phyloP scores from a whole-genome alignment of 2,797 vertebrate genomes.

The Micromesistius poutassou region DNA sequence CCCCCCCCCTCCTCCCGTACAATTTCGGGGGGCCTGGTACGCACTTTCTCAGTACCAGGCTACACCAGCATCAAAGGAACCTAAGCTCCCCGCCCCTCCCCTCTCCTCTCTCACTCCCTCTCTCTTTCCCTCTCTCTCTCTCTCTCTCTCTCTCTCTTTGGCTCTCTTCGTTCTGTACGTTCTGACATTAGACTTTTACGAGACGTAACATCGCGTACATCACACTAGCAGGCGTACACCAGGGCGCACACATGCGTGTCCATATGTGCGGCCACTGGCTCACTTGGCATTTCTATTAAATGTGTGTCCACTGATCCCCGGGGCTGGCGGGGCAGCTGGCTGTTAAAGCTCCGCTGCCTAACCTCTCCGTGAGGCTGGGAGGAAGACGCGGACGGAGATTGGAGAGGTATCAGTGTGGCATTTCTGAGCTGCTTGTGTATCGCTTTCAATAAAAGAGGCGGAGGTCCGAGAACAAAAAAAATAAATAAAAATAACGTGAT shows the following conservation, averaged over 20 bases:
- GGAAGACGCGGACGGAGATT: slow-evolving; percentile 21
- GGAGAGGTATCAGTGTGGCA: slow-evolving; percentile 48
- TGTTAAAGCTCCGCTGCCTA: neutral
- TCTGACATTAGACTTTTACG: neutral
- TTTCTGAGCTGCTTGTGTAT: slow-evolving; percentile 50
- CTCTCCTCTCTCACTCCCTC: slow-evolving; percentile 12
- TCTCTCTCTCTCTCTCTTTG: neutral
- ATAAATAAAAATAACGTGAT: slow-evolving; percentile 27
- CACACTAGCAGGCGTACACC: neutral
- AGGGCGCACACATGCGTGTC: neutral
- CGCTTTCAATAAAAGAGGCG: slow-evolving; percentile 49
- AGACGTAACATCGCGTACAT: neutral
- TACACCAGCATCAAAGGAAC: slow-evolving; percentile 8
- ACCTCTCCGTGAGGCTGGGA: slow-evolving; percentile 13
- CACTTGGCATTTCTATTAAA: slow-evolving; percentile 29
- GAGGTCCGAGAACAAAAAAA: slow-evolving; percentile 33
- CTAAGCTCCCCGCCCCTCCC: no score
- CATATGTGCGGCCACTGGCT: slow-evolving; percentile 15
- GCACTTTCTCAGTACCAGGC: slow-evolving; percentile 25
- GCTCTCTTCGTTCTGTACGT: neutral
- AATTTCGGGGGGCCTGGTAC: neutral
- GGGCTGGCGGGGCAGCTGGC: neutral
- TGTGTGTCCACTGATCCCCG: slow-evolving; percentile 19
- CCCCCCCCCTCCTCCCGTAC: slow-evolving; percentile 21
- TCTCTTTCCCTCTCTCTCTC: slow-evolving; percentile 11